Percentiles rank a stretch among this genome's conserved stretches.
Evolutionary conservation across 2,888 invertebrate species (phyloP).

Genomic region (Cheilosia vulpina): DNA sequence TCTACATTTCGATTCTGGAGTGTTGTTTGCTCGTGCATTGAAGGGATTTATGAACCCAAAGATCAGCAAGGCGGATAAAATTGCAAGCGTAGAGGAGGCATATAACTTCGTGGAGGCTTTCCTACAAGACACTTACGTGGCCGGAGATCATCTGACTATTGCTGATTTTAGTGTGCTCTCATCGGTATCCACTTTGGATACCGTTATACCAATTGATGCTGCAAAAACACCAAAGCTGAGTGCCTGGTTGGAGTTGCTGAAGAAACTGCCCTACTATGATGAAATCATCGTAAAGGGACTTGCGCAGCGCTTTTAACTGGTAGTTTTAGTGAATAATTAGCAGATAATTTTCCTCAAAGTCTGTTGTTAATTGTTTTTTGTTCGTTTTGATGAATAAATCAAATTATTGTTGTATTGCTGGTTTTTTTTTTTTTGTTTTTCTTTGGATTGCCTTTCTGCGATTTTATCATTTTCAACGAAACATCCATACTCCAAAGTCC

Average conservation of each 20-base stretch:
- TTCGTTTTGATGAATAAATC: not conserved
- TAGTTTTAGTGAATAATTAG: too few species aligned
- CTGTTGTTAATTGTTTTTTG: not conserved
- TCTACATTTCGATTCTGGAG: conserved; percentile 84
- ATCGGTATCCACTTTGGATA: conserved; percentile 69
- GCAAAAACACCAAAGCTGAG: conserved; percentile 76
- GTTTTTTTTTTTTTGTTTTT: not conserved
- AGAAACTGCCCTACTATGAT: conserved; percentile 77
- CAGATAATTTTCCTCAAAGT: too few species aligned
- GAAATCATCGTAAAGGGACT: conserved; percentile 71
- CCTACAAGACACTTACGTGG: conserved; percentile 76
- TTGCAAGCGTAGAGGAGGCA: conserved; percentile 62
- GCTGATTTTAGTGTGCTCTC: conserved; percentile 78
- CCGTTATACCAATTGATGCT: conserved; percentile 75
- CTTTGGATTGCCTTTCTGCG: not conserved
- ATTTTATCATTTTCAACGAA: too few species aligned
- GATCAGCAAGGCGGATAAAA: conserved; percentile 66
- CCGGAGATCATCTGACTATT: conserved; percentile 77
- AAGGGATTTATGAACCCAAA: conserved; percentile 52
- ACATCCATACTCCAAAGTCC: too few species aligned
- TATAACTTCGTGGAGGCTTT: conserved; percentile 76
- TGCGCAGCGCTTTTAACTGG: not conserved
- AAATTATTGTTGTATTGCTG: not conserved
- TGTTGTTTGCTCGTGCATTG: conserved; percentile 81
- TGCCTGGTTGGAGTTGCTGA: conserved; percentile 77